These are phyloP conservation scores for Phrixothrix hirtus DNA, from an alignment of 2,888 invertebrate species.

Conservation along the genomic window DNA sequence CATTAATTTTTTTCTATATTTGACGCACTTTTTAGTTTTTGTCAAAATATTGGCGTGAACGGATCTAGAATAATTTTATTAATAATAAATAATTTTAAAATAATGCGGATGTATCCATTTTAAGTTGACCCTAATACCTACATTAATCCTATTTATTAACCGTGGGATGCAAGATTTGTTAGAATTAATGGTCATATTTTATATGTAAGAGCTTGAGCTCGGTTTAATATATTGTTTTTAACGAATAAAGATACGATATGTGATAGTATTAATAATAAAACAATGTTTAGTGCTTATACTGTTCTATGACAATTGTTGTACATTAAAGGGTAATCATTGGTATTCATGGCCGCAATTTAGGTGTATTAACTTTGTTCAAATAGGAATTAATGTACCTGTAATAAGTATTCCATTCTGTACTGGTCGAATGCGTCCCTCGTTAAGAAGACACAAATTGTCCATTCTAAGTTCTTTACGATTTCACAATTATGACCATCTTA, in stretches of 20 bases:
- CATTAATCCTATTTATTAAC: background rate
- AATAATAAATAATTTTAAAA: too few relatives aligned
- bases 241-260: too few relatives aligned
- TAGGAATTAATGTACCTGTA: conserved; percentile 14
- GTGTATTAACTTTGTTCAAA: conserved; percentile 15
- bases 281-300: too few relatives aligned
- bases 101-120: conserved; percentile 8
- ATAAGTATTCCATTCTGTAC: conserved; percentile 14
- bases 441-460: conserved; percentile 18
- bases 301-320: too few relatives aligned
- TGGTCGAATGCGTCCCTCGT: conserved; percentile 12
- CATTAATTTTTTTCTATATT: too few relatives aligned
- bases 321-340: conserved; percentile 13
- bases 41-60: too few relatives aligned
- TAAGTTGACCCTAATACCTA: conserved; percentile 5
- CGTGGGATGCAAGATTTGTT: conserved; percentile 4
- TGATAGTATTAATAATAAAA: too few relatives aligned
- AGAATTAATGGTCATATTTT: background rate
- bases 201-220: too few relatives aligned
- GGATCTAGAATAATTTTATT: too few relatives aligned
- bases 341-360: conserved; percentile 20
- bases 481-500: conserved; percentile 12
- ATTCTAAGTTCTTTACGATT: conserved; percentile 17
- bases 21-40: too few relatives aligned
- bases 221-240: too few relatives aligned